Evolutionary conservation across 2,888 invertebrate species (phyloP), one percentile per base, ranked within the genome.

Genomic region (Elmis aenea): DNA sequence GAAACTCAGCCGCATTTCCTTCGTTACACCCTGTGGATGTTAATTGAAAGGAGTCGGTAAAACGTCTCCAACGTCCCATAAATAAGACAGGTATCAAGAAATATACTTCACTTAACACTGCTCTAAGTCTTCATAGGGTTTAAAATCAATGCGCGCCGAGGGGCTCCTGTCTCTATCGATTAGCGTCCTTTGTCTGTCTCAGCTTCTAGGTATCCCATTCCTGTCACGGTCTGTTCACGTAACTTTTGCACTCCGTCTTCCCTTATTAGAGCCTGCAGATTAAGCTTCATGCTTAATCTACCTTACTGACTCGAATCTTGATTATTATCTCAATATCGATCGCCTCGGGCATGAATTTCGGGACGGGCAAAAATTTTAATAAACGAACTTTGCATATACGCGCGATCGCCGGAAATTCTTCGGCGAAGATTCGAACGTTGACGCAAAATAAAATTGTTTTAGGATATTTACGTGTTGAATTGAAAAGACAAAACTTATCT

Each of bases 121-220:
- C 38, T 27, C 45, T 45, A 42, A 48, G 43, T 39, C 42, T 41
- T 46, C 42, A 41, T 45, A 31, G 42, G 39, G 46, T 50, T 52
- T 52, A 50, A 48, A 50, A 52, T 52, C 51, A 50, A 52, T 52
- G 51, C 46, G 45, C 46, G 46, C 43, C 45, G 46, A 29, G 50
- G 47, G 48, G 48, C 38, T 45, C 45, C 46, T 45, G 50, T 48
- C 45, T 41, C 42, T 52, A 52, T 52, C 51, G 51, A 52, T 51
- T 51, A 50, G 51, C 36, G 42, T 44, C 46, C 48, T 48, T 48
- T 48, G 48, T 48, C 48, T 48, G 48, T 46, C 48, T 46, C 48
- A 41, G 42, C 45, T 43, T 44, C 35, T 40, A 38, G 38, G 33
- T 34, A 26, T 34, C 24, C 45, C 38, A 46, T 42, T 46, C 37